A percentile compares a stretch with the other conserved stretches of the same genome.
phyloP scores from a whole-genome alignment of 2,113 vertebrate genomes.

The Noctilio leporinus region DNA sequence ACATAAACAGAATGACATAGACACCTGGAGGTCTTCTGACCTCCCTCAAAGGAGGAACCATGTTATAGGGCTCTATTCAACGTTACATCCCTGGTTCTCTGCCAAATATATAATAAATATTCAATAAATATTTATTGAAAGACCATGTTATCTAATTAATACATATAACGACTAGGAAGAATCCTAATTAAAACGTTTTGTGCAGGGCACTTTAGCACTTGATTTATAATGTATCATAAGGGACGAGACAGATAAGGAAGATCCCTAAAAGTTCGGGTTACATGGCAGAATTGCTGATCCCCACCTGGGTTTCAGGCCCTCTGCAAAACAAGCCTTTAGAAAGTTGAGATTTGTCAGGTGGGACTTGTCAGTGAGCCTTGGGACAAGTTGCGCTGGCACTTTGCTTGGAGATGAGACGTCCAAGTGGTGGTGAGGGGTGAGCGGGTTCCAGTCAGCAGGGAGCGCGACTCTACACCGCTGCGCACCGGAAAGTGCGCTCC shows the following conservation, averaged over 20 bases:
- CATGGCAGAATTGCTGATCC: background rate
- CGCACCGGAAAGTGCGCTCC: background rate
- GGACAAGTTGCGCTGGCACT: background rate
- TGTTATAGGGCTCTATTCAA: background rate
- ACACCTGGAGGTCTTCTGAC: background rate
- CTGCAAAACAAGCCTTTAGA: background rate
- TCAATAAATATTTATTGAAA: background rate
- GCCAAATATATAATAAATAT: background rate
- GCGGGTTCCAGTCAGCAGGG: background rate
- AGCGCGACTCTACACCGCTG: background rate
- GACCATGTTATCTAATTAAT: background rate
- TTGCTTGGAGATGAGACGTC: background rate
- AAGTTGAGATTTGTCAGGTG: background rate
- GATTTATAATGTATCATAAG: background rate
- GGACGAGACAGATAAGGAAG: background rate
- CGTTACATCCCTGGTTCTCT: background rate
- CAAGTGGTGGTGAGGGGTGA: too few relatives aligned
- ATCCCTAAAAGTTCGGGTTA: background rate
- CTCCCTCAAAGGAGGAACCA: background rate
- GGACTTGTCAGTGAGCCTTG: background rate
- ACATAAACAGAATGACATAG: background rate
- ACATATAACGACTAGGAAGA: background rate
- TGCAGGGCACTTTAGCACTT: background rate
- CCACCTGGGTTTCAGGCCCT: background rate
- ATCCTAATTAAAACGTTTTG: background rate